These are phyloP conservation scores for Pseudorectes ferrugineus DNA, from an alignment of 2,113 vertebrate genomes.

Conservation along the genomic window DNA sequence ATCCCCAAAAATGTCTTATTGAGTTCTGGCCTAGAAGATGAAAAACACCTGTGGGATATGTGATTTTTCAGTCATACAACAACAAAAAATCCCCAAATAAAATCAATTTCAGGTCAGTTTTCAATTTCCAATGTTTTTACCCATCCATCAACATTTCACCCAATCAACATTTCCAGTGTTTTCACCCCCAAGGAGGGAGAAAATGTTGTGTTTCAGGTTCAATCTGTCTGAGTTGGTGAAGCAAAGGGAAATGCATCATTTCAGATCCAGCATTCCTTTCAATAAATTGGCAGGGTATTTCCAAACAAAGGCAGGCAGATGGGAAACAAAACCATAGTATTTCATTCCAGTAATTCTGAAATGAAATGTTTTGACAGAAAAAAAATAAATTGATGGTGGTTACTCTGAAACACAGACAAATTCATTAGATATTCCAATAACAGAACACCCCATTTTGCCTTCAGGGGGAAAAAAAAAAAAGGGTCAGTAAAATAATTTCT, in stretches of 20 bases:
- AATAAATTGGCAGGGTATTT: not conserved
- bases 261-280: not conserved
- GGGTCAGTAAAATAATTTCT: not conserved
- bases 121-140: not conserved
- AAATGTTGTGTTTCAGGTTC: not conserved
- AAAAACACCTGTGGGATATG: not conserved
- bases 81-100: not conserved
- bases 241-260: slow-evolving; percentile 6
- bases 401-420: not conserved
- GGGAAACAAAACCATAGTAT: not conserved
- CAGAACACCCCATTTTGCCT: not conserved
- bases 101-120: not conserved
- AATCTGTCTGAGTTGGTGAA: not conserved
- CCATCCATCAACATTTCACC: not conserved
- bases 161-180: not conserved
- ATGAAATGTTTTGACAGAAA: slow-evolving; percentile 11
- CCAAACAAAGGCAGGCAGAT: slow-evolving; percentile 13
- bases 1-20: not conserved
- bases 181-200: not conserved
- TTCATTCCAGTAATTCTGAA: not conserved
- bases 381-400: not conserved
- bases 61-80: not conserved
- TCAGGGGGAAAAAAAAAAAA: not conserved
- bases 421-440: not conserved
- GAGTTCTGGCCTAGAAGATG: not conserved